Base-by-base conservation (phyloP, 2,113 vertebrate species). In the Salvelinus fontinalis region DNA sequence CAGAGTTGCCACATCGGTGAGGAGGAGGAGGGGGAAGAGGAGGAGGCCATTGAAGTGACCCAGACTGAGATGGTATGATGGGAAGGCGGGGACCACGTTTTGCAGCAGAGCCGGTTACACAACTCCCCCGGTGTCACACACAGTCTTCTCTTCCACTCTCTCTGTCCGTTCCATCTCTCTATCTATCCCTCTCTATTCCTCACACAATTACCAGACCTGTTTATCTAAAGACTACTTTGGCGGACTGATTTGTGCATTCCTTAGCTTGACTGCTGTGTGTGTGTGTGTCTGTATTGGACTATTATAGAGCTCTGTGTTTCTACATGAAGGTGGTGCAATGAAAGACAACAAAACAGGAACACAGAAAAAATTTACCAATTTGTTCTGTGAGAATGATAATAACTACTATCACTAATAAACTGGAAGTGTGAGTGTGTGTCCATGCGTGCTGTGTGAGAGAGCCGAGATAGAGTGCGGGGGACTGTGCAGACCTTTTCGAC, bases 1-100 rank as follows among this genome's bases (percentile, higher is more conserved):
- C 92, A 97, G 96, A 97, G 96, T 90, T 97, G 96, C 79, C 96
- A 97, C 92, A 92, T 96, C 84, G 94, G 94, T 89, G 96, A 97
- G 87, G 95, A 93, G 59, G 94, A 91, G 84, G 95, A 92, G 88
- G 95, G 90, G 89, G 93, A 80, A 81, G 90, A 90, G 0, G 93
- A 95, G 69, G 95, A 97, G 82, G 89, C 95, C 78, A 97, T 97
- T 92, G 96, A 97, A 94, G 96, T 97, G 93, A 90, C 89, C 75
- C 87, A 90, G 92, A 92, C 89, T 91, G 92, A 93, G 88, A 92
- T 93, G 93, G 93, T 94, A 93, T 93, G 31, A 31, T 92, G 94
- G 92, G 92, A 89, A 89, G 86, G 90, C 89, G 86, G 93, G 93
- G 91, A 80, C 85, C 90, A 92, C 89, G 91, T 79, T 82, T 84